Base-by-base conservation (phyloP, 2,888 invertebrate genomes). In the Drosophila meridiana region DNA sequence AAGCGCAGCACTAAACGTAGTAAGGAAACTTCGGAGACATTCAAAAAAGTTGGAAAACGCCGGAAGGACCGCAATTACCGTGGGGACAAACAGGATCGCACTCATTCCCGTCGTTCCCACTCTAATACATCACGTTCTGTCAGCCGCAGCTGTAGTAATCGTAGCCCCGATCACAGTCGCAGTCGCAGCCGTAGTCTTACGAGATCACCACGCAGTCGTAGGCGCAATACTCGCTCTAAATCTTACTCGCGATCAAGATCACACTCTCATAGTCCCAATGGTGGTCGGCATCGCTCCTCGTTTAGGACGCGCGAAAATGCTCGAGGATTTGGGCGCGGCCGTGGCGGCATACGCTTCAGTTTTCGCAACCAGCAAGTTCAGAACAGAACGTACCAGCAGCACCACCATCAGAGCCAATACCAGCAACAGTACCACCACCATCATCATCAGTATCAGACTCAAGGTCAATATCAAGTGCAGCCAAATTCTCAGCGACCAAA, bases 1-100 rank as follows among this genome's bases (percentile, higher is more conserved):
- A 80, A 76, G 42, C 83, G 83, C 6, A 75, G 55, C 36, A 52
- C 65, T 7, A 91, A 82, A 28, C 88, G 85, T 4, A 77, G 76
- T 6, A 79, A 80, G 50, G 88, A 91, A 26, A 94, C 93, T 69
- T 94, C 95, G 55, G 95, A 95, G 89, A 79, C 87, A 0, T 98
- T 98, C 94, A 97, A 97, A 89, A 97, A 97, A 91, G 94, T 96
- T 13, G 96, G 96, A 52, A 97, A 96, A 92, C 96, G 94, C 80
- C 95, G 95, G 28, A 97, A 96, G 91, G 97, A 96, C 86, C 94
- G 96, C 71, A 97, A 95, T 87, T 98, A 97, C 90, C 94, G 97
- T 8, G 95, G 96, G 3, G 96, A 96, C 56, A 95, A 95, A 65
- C 86, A 50, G 28, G 61, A 62, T 3, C 75, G 77, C 9, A 74